Conservation (phyloP, 2,888 invertebrate species). For the Phyllotreta cruciferae region DNA sequence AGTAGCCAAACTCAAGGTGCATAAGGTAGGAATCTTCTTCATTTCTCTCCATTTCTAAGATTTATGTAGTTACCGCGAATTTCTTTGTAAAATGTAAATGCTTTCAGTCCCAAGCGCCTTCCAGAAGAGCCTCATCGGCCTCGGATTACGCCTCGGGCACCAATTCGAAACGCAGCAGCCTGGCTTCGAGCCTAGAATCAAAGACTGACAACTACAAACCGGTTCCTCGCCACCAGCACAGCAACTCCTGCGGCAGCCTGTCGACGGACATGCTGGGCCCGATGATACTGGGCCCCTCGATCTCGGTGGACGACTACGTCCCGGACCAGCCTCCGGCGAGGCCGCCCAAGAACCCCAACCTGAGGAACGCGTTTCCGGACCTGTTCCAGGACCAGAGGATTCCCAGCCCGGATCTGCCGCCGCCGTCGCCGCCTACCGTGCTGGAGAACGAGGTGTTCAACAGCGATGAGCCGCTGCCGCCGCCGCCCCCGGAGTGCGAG, state of each 20-base stretch:
- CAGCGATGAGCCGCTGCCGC: conserved; percentile 71
- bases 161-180: conserved; percentile 61
- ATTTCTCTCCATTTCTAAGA: background rate
- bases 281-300: conserved; percentile 68
- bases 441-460: conserved; percentile 66
- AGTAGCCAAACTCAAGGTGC: conserved; percentile 60
- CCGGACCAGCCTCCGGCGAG: conserved; percentile 79
- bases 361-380: conserved; percentile 62
- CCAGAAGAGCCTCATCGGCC: conserved; percentile 71
- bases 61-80: too few species aligned
- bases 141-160: conserved; percentile 68
- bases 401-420: conserved; percentile 67
- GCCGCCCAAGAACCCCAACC: conserved; percentile 79
- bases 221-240: conserved; percentile 63
- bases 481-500: conserved; percentile 67
- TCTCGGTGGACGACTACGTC: conserved; percentile 72
- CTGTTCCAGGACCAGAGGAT: conserved; percentile 62
- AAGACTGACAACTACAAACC: conserved; percentile 52
- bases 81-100: background rate
- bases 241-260: conserved; percentile 67
- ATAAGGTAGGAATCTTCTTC: background rate
- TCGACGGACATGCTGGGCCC: conserved; percentile 67
- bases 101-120: conserved; percentile 55
- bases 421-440: conserved; percentile 69
- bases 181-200: conserved; percentile 53